Conservation (phyloP, 2,888 invertebrate genomes). For the Leptopilina myrica region DNA sequence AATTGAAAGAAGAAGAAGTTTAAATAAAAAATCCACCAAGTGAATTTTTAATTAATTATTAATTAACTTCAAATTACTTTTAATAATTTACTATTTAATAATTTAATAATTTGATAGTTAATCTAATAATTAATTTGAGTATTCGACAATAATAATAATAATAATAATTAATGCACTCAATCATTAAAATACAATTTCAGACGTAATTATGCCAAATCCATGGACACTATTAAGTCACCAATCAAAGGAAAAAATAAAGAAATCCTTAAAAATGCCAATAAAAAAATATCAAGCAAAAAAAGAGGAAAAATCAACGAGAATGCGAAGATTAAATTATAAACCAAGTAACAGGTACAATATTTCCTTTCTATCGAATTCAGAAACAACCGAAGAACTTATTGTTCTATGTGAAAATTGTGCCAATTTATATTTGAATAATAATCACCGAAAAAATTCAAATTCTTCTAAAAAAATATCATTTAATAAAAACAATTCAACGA, state of each 20-base stretch:
- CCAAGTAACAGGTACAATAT: slow-evolving; percentile 69
- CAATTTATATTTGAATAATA: slow-evolving; percentile 32
- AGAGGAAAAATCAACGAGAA: slow-evolving; percentile 53
- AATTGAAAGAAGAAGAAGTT: too few species aligned
- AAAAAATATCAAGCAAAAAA: slow-evolving; percentile 51
- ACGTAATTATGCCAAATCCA: slow-evolving; percentile 51
- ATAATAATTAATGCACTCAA: too few species aligned
- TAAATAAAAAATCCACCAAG: too few species aligned
- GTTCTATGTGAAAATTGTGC: slow-evolving; percentile 48
- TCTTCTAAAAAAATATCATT: slow-evolving; percentile 11
- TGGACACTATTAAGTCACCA: slow-evolving; percentile 65
- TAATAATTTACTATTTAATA: too few species aligned
- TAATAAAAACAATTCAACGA: slow-evolving; percentile 15
- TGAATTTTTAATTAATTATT: too few species aligned
- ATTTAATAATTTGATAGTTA: too few species aligned
- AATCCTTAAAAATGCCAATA: background rate
- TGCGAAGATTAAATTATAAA: slow-evolving; percentile 64
- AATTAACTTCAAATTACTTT: too few species aligned
- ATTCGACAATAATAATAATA: too few species aligned
- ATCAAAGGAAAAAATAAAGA: slow-evolving; percentile 49
- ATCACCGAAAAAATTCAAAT: background rate
- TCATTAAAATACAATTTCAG: slow-evolving; percentile 40
- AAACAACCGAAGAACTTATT: slow-evolving; percentile 21
- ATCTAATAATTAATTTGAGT: too few species aligned
- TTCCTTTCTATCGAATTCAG: slow-evolving; percentile 4